phyloP scores from a whole-genome alignment of 2,888 invertebrate genomes.

The Zygothrica quintamaculata region DNA sequence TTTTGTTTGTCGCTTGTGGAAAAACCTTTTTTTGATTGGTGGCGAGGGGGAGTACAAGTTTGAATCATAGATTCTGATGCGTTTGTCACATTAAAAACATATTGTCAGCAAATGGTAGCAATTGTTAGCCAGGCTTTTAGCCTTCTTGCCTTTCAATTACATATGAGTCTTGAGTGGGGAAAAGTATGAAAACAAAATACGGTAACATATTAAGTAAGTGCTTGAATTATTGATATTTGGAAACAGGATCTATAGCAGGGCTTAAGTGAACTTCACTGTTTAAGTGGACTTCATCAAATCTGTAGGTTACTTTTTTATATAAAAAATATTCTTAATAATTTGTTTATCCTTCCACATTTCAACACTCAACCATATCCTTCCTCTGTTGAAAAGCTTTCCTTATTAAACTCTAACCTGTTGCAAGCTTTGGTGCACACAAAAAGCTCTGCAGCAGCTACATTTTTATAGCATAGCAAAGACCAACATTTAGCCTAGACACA shows the following conservation, averaged over 20 bases:
- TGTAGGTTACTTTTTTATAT: too few relatives aligned
- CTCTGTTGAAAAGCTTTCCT: background rate
- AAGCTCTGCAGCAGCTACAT: background rate
- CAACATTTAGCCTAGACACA: constrained; percentile 33
- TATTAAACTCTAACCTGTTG: background rate
- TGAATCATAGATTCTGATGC: constrained; percentile 48
- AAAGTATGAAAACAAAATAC: constrained; percentile 8
- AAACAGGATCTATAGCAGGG: too few relatives aligned
- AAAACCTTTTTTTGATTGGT: constrained; percentile 8
- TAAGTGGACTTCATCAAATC: too few relatives aligned
- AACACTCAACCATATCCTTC: background rate
- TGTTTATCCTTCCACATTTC: too few relatives aligned
- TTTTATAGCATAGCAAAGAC: constrained; percentile 36
- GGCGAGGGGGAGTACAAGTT: constrained; percentile 30
- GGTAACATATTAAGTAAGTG: background rate
- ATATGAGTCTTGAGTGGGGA: constrained; percentile 26
- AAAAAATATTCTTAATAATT: too few relatives aligned
- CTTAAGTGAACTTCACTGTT: too few relatives aligned
- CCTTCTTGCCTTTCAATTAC: constrained; percentile 17
- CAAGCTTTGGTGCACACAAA: background rate
- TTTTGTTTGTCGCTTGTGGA: constrained; percentile 32
- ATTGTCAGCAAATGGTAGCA: constrained; percentile 43
- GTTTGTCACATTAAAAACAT: constrained; percentile 56
- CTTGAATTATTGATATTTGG: too few relatives aligned
- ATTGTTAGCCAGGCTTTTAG: constrained; percentile 23